Evolutionary conservation across 1,140 invertebrate species (phyloP), one percentile per base, ranked within the genome.

Genomic region (Magallana gigas): DNA sequence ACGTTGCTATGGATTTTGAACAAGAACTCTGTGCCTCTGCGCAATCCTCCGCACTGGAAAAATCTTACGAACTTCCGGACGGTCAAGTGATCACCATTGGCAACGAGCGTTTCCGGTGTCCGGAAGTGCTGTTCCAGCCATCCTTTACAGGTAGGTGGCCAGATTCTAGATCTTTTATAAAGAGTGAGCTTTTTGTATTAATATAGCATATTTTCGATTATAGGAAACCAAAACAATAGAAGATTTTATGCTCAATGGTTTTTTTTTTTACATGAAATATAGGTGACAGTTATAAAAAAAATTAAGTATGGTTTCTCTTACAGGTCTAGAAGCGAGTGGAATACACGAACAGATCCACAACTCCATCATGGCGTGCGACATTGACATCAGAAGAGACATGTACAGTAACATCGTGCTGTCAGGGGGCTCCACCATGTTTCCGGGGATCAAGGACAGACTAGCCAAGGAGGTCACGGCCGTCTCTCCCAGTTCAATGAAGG

Each of bases 1-100:
- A 98, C 94, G 97, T 98, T 76, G 98, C 98, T 76, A 95, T 98
- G 56, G 98, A 98, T 95, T 98, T 98, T 95, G 98, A 98, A 95
- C 97, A 98, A 95, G 97, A 97, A 92, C 97, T 97, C 58, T 91
- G 92, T n/a, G 93, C 92, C 16, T 85, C 88, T 11, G 85, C 87
- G 16, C 81, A 85, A 57, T 91, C 92, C 83, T 91, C 91, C 18
- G 56, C 84, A 97, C n/a, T 87, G 29, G 91, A 93, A 80, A 95
- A 95, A 90, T 92, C 90, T 12, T 95, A 95, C 88, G 95, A 95
- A 90, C 91, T 95, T 84, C 95, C 95, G 59, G 95, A 95, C 88
- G 95, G 89, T 57, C 60, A 84, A 16, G 88, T 93, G 3, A 92
- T 94, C 62, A 92, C 92, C 14, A 92, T 94, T 82, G 92, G 91